These are phyloP conservation scores for Callaeas wilsoni DNA, from an alignment of 2,113 vertebrate genomes.

Conservation along the genomic window DNA sequence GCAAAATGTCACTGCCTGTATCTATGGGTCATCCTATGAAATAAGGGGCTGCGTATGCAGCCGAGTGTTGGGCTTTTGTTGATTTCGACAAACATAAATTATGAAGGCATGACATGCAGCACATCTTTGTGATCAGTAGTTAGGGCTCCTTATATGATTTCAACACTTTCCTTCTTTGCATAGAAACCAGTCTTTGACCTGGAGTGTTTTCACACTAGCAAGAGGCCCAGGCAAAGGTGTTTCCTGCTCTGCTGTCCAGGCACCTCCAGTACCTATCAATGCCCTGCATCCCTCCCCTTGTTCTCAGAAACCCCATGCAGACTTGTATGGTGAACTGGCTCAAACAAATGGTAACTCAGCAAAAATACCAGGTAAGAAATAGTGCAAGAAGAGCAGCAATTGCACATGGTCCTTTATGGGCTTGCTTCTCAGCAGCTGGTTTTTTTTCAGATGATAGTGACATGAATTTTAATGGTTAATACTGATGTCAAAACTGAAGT, in stretches of 20 bases:
- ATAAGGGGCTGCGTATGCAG: neutral
- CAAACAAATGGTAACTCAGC: neutral
- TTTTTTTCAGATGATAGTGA: neutral
- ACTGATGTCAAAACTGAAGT: conserved; percentile 6
- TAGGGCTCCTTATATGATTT: neutral
- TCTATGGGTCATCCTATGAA: neutral
- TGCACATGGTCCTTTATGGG: neutral
- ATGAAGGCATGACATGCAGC: neutral
- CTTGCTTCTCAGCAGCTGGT: neutral
- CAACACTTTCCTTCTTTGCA: neutral
- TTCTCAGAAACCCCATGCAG: neutral
- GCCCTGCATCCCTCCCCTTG: neutral
- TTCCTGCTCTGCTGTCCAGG: neutral
- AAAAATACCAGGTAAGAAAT: neutral
- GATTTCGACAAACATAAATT: neutral
- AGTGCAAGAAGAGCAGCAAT: neutral
- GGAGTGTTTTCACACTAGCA: neutral
- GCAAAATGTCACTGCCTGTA: neutral
- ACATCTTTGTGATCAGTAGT: neutral
- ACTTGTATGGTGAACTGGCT: neutral
- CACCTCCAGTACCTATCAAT: neutral
- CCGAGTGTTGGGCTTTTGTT: accelerated
- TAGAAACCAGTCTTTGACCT: neutral
- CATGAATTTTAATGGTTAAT: neutral
- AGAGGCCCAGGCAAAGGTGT: neutral